These are phyloP conservation scores for Mormyrus hasselquistii DNA, from an alignment of 2,797 vertebrate genomes.

Conservation along the genomic window DNA sequence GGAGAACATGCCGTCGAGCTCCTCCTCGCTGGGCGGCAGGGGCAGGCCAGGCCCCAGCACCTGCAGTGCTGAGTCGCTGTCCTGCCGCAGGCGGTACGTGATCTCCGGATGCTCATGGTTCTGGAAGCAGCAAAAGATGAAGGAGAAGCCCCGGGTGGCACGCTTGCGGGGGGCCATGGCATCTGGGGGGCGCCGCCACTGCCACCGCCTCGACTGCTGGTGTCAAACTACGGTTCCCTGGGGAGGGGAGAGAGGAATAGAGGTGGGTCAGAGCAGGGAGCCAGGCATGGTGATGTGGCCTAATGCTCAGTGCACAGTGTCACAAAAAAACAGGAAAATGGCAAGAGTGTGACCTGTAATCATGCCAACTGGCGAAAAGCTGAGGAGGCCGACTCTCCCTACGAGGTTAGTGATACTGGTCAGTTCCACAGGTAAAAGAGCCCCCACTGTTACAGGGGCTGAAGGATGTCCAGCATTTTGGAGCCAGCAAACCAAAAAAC, in stretches of 20 bases:
- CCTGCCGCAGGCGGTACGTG: conserved; percentile 72
- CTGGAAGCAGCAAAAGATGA: conserved; percentile 85
- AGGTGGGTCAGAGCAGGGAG: not conserved
- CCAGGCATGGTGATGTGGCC: not conserved
- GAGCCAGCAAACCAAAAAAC: not conserved
- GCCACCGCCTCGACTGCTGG: not conserved
- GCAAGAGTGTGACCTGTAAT: not conserved
- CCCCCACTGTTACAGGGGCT: not conserved
- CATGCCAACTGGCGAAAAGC: not conserved
- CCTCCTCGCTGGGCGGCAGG: conserved; percentile 77
- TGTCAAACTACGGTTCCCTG: conserved; percentile 13
- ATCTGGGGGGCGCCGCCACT: not conserved
- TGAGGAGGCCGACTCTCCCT: not conserved
- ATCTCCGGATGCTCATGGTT: conserved; percentile 80
- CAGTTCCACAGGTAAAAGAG: not conserved
- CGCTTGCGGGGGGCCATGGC: conserved; percentile 75
- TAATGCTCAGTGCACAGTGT: not conserved
- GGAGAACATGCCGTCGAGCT: conserved; percentile 81
- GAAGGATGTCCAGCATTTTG: not conserved
- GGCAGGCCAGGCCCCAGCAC: conserved; percentile 74
- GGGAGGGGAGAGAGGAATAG: not conserved
- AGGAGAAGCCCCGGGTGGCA: conserved; percentile 67
- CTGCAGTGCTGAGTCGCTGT: conserved; percentile 64
- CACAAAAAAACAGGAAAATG: not conserved
- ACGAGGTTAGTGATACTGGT: not conserved